phyloP scores from a whole-genome alignment of 2,797 vertebrate species.

The Sebastes oblongus region DNA sequence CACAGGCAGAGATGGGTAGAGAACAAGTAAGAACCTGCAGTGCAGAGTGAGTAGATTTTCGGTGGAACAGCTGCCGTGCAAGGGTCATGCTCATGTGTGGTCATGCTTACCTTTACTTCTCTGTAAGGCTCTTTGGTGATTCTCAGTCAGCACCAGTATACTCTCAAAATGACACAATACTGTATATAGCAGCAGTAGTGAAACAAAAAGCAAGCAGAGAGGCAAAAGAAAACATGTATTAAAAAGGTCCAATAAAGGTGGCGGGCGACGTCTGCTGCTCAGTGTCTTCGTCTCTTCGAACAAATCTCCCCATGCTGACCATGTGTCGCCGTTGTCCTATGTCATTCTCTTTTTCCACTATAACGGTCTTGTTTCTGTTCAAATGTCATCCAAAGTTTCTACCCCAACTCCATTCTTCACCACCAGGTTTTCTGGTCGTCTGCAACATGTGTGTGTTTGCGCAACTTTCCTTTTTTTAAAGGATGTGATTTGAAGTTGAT shows the following conservation, averaged over 20 bases:
- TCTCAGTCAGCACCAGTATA: not conserved
- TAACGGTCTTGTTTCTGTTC: slow-evolving; percentile 25
- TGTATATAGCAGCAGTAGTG: not conserved
- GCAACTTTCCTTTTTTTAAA: not conserved
- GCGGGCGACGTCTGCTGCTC: slow-evolving; percentile 15
- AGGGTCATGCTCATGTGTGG: not conserved
- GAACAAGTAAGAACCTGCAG: slow-evolving; percentile 35
- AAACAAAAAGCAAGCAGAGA: not conserved
- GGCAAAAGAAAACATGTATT: not conserved
- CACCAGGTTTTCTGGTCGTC: slow-evolving; percentile 41
- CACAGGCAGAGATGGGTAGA: not conserved
- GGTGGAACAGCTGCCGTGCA: not conserved
- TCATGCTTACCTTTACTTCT: not conserved
- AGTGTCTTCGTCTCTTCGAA: slow-evolving; percentile 23
- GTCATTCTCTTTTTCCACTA: not conserved
- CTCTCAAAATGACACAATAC: not conserved
- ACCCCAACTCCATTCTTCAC: slow-evolving; percentile 20
- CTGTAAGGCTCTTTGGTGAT: not conserved
- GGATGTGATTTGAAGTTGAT: not conserved
- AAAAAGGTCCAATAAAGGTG: not conserved
- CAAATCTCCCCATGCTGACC: slow-evolving; percentile 9
- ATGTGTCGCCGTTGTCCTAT: slow-evolving; percentile 19
- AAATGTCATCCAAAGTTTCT: slow-evolving; percentile 18
- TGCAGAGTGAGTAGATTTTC: slow-evolving; percentile 2
- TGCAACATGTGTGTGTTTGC: slow-evolving; percentile 16